These are phyloP conservation scores for Eulemur rubriventer DNA, from an alignment of 2,797 vertebrate species.

Conservation along the genomic window DNA sequence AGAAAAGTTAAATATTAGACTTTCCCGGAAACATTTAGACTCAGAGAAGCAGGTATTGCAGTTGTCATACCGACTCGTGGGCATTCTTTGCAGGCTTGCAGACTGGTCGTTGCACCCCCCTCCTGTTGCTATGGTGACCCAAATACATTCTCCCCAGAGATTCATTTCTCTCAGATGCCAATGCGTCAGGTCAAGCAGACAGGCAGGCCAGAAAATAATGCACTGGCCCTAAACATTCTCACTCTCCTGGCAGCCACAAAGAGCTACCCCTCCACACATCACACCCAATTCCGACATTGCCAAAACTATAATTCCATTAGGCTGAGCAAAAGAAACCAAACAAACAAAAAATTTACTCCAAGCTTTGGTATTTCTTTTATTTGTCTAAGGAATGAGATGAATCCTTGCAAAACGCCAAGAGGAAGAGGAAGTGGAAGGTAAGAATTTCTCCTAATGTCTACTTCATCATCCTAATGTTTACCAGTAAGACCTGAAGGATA, in stretches of 20 bases:
- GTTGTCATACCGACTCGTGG: conserved; percentile 69
- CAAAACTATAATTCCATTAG: conserved; percentile 27
- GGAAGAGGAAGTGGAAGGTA: neutral
- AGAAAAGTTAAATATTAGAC: conserved; percentile 81
- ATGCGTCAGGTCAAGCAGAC: conserved; percentile 59
- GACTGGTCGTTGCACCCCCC: neutral
- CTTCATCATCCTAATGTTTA: neutral
- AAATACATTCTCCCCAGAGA: conserved; percentile 75
- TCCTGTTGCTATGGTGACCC: conserved; percentile 78
- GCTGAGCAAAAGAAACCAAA: neutral
- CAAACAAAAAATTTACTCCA: neutral
- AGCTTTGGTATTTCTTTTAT: conserved; percentile 11
- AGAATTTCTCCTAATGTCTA: neutral
- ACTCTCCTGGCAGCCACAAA: conserved; percentile 42
- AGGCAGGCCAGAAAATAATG: conserved; percentile 63
- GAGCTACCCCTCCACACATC: neutral
- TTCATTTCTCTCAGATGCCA: conserved; percentile 62
- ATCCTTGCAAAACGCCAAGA: neutral
- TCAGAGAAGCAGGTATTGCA: conserved; percentile 63
- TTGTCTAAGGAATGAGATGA: conserved; percentile 39
- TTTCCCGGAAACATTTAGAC: conserved; percentile 79
- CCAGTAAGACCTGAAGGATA: neutral
- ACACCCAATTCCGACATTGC: neutral
- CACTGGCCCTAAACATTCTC: conserved; percentile 34
- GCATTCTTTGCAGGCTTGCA: conserved; percentile 61